Percentiles rank a stretch among this genome's conserved stretches.
Evolutionary conservation across 2,888 invertebrate genomes (phyloP).

Genomic region (Malacosoma neustria): DNA sequence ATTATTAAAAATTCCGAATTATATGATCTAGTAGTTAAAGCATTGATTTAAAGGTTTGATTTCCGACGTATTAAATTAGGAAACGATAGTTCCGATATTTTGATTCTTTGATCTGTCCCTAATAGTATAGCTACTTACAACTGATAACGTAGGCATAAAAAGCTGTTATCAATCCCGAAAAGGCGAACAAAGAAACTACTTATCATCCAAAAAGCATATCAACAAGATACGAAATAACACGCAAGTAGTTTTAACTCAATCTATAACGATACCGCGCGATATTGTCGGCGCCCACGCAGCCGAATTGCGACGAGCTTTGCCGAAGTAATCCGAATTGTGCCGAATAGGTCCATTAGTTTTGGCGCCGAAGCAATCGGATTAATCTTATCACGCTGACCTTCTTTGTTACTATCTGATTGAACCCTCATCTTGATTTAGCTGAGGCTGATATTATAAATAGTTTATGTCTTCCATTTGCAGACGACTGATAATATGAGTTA

Average conservation of each 20-base stretch:
- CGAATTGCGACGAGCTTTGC: conserved; percentile 4
- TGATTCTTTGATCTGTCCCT: no score
- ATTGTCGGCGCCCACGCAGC: conserved; percentile 10
- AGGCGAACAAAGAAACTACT: conserved; percentile 4
- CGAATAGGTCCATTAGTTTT: not conserved
- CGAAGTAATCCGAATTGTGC: conserved; percentile 2
- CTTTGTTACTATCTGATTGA: not conserved
- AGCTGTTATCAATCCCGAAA: conserved; percentile 5
- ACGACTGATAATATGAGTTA: no score
- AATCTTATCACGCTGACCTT: not conserved
- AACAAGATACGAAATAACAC: conserved; percentile 5
- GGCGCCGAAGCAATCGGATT: conserved; percentile 11
- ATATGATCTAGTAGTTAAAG: no score
- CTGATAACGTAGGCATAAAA: no score
- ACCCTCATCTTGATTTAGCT: not conserved
- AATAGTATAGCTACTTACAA: no score
- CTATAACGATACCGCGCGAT: conserved; percentile 10
- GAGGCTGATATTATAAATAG: not conserved
- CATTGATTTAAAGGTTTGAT: no score
- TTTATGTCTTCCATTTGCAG: not conserved
- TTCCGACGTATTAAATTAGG: no score
- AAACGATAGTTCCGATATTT: no score
- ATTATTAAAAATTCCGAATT: no score
- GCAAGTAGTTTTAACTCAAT: conserved; percentile 9
- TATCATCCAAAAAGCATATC: conserved; percentile 7